Evolutionary conservation across 1,140 invertebrate genomes (phyloP).

Genomic region (Lasioglossum albipes): DNA sequence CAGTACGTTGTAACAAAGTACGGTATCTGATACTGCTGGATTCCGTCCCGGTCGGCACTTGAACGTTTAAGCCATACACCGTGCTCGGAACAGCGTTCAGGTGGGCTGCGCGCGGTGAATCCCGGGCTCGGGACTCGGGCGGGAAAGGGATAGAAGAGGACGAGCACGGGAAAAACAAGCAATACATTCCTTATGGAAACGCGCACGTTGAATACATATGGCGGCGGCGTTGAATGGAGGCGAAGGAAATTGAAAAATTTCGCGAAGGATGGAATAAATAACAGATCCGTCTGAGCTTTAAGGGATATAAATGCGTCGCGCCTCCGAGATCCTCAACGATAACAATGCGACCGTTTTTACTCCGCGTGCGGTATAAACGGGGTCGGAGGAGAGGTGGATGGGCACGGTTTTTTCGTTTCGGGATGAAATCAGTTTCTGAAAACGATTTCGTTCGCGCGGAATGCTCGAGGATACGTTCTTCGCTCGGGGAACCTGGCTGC

Average conservation of each 20-base stretch:
- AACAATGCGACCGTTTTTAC: slow-evolving; percentile 17
- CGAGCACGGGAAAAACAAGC: slow-evolving; percentile 27
- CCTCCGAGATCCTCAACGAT: slow-evolving; percentile 18
- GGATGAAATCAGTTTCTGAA: not conserved
- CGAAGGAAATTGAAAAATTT: slow-evolving; percentile 57
- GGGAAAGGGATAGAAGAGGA: no score
- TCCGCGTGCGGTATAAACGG: not conserved
- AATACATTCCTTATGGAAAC: slow-evolving; percentile 44
- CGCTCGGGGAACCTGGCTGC: not conserved
- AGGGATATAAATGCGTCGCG: slow-evolving; percentile 37
- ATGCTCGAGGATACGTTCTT: no score
- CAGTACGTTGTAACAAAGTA: slow-evolving; percentile 15
- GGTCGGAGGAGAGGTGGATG: no score
- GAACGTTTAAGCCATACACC: slow-evolving; percentile 31
- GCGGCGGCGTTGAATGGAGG: slow-evolving; percentile 25
- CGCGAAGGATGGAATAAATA: slow-evolving; percentile 38
- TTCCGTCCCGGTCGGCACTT: not conserved
- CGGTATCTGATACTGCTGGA: slow-evolving; percentile 23
- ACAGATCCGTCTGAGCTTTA: slow-evolving; percentile 37
- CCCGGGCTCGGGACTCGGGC: slow-evolving; percentile 1
- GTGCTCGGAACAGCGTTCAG: slow-evolving; percentile 13
- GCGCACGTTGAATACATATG: slow-evolving; percentile 28
- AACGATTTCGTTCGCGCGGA: not conserved
- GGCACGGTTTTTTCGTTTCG: not conserved
- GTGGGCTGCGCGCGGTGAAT: slow-evolving; percentile 29